Conservation (phyloP, 2,113 vertebrate species). For the Euleptes europaea region DNA sequence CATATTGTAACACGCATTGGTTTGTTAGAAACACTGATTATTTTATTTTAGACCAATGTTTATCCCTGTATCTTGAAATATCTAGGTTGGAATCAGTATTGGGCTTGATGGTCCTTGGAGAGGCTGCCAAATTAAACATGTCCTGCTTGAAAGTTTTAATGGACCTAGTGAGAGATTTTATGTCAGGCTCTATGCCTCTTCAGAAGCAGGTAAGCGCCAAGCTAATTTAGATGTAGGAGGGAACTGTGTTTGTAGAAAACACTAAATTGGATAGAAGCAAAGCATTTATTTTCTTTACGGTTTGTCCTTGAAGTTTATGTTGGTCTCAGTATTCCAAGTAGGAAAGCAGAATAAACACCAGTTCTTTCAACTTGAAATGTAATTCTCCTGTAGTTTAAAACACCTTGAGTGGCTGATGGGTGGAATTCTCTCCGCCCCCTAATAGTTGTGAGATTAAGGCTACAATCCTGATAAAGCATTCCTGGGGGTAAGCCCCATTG, state of each 20-base stretch:
- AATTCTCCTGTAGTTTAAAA: conserved; percentile 4
- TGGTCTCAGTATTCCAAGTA: conserved; percentile 16
- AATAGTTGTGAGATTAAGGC: background rate
- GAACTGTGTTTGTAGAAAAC: conserved; percentile 22
- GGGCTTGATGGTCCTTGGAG: conserved; percentile 66
- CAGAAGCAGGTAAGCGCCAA: conserved; percentile 51
- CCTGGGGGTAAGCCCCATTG: background rate
- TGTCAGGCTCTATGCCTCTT: conserved; percentile 42
- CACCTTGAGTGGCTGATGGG: background rate
- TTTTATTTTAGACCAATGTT: conserved; percentile 26
- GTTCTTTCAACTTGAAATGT: conserved; percentile 4
- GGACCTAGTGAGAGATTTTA: conserved; percentile 58
- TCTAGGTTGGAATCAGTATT: conserved; percentile 63
- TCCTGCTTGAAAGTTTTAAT: conserved; percentile 68
- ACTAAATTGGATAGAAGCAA: conserved; percentile 12
- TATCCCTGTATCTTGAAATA: conserved; percentile 30
- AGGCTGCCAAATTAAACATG: conserved; percentile 67
- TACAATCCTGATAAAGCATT: background rate
- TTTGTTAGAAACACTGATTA: conserved; percentile 19
- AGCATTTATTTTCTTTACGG: conserved; percentile 28
- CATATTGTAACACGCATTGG: background rate
- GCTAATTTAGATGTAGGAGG: conserved; percentile 23
- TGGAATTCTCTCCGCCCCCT: background rate
- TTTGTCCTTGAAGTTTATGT: conserved; percentile 34
- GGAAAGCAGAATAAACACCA: background rate